Evolutionary conservation across 2,888 invertebrate genomes (phyloP).

Genomic region (Athetis lepigone): DNA sequence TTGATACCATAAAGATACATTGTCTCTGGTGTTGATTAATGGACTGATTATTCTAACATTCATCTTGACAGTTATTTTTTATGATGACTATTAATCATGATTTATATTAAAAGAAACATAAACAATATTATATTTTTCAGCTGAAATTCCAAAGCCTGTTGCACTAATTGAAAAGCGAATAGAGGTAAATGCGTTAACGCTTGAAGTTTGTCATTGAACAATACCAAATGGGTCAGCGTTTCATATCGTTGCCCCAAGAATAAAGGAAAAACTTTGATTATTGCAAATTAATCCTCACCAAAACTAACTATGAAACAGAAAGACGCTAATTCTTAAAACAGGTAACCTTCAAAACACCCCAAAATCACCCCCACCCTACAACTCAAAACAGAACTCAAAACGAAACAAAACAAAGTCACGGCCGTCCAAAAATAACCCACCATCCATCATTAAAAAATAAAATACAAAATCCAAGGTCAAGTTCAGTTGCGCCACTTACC

Average conservation of each 20-base stretch:
- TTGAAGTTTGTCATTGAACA: no score
- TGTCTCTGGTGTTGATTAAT: slow-evolving; percentile 19
- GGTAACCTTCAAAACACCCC: not conserved
- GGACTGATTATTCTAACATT: slow-evolving; percentile 1
- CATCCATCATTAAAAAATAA: slow-evolving; percentile 26
- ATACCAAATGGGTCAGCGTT: no score
- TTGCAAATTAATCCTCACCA: no score
- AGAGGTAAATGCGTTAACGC: no score
- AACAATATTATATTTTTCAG: not conserved
- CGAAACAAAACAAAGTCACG: slow-evolving; percentile 4
- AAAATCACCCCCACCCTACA: not conserved
- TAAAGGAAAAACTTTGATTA: no score
- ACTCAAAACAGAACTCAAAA: not conserved
- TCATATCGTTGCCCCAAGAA: no score
- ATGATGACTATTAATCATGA: not conserved
- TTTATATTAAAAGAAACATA: not conserved
- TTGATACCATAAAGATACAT: slow-evolving; percentile 8
- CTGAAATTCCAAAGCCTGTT: not conserved
- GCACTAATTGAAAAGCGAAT: no score
- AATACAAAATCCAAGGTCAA: slow-evolving; percentile 73
- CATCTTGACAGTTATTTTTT: slow-evolving; percentile 8
- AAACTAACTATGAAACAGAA: not conserved
- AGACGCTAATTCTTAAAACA: not conserved
- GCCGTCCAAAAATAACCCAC: not conserved
- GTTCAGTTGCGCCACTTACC: slow-evolving; percentile 82